Base-by-base conservation (phyloP, 2,888 invertebrate genomes). In the Junonia oenone region DNA sequence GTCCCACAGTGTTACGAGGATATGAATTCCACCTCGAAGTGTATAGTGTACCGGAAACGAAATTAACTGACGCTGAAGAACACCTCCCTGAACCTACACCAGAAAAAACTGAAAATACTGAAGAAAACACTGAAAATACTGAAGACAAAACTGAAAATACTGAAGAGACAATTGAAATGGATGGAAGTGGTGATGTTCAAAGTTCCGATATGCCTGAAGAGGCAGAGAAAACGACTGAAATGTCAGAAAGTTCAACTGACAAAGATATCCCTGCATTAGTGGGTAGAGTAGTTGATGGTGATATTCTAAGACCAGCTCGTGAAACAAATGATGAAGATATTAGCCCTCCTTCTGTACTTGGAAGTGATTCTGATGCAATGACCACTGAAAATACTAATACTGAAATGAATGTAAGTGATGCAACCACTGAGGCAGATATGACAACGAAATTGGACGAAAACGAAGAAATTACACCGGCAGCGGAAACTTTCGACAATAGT, bases 1-100 rank as follows among this genome's bases (percentile, higher is more conserved):
- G 89, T 38, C 89, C 89, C 0, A 76, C 86, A 6, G 72, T 78
- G 1, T 72, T 89, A 27, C 71, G 87, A 64, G 89, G 89, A 48
- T 81, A 75, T 49, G 74, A 80, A 19, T 89, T 88, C 61, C 72
- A 74, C 22, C 67, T 89, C 1, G 70, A 82, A 68, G 82, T 82
- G 0, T 88, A 73, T 49, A 71, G 78, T 5, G 58, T 63, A 4
- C 63, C 73, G 1, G 62, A 59, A 33, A 57, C 56, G 3, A 49
- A 52, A 47, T 46, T 31, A 14, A 46, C 58, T 6, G 58, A 61
- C 14, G 55, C 51, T 19, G 62, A 55, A 59, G 59, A 59, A 40
- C 40, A 53, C 17, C 33, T 53, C 9, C 8, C 15, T 13, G 35
- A 9, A 0, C 17, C 45, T 33, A n/a, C 43, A 8, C 6, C 43